phyloP scores from a whole-genome alignment of 2,797 vertebrate genomes.

The Bradypodion pumilum region DNA sequence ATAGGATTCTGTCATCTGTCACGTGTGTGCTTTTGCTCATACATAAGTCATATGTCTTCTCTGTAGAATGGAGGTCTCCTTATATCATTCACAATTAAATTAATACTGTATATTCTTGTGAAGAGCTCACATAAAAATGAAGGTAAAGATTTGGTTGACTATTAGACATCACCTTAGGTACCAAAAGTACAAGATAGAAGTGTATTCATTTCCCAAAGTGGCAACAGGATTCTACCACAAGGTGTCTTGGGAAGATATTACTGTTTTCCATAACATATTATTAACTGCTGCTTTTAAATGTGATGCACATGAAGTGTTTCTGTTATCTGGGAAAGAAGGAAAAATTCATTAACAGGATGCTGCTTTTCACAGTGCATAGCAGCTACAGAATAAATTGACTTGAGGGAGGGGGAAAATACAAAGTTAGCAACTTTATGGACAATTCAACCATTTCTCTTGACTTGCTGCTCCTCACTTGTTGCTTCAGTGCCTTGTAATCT shows the following conservation, averaged over 20 bases:
- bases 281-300: not conserved
- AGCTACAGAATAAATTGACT: not conserved
- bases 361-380: not conserved
- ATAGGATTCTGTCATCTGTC: not conserved
- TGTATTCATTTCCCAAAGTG: not conserved
- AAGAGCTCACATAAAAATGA: not conserved
- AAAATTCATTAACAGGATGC: not conserved
- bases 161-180: not conserved
- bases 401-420: not conserved
- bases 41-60: not conserved
- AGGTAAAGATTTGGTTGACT: not conserved
- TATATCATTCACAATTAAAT: not conserved
- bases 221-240: not conserved
- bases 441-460: not conserved
- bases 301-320: not conserved
- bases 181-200: not conserved
- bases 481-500: not conserved
- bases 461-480: not conserved
- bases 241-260: not conserved
- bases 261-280: not conserved
- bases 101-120: not conserved
- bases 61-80: not conserved
- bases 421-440: not conserved
- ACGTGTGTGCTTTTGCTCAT: not conserved
- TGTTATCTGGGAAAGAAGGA: not conserved